Evolutionary conservation across 2,797 vertebrate genomes (phyloP), one percentile per base, ranked within the genome.

Genomic region (Lepus townsendii): DNA sequence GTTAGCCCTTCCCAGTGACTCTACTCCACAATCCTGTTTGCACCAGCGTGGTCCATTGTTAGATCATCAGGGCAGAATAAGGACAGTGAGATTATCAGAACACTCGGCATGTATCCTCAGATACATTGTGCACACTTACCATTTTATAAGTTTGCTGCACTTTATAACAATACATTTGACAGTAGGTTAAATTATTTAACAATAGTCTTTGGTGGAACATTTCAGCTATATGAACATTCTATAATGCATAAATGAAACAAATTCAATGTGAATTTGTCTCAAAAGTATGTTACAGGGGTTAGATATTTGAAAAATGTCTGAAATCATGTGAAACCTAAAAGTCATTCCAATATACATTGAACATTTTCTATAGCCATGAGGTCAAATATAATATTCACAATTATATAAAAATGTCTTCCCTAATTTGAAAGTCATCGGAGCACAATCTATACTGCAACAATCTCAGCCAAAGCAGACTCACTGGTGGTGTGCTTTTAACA

Each of bases 341-440:
- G 72, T 47, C 32, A 35, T 65, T 84, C 69, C 86, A 87, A 77
- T 42, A 75, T 3, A 65, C 14, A 47, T 69, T 7, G 87, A 26
- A 93, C 77, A 85, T 66, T 68, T 68, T 83, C 83, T 95, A 22
- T 84, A 85, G 69, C 73, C 27, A 54, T 71, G 19, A 38, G 71
- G 38, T 95, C 35, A 95, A 79, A 4, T 7, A 38, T 27, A 42
- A 71, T 88, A 54, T 62, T 95, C 63, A 88, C 50, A 83, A 83
- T 57, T 66, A 80, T 11, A 68, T 69, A 77, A 93, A 91, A 93
- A 75, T 66, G 47, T 7, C 38, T 69, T 66, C 69, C 5, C 26
- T 69, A 52, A 87, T 69, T 78, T 69, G 69, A 60, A 94, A 80
- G 42, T 78, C 66, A 83, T 16, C 47, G 24, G 87, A 90, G 50